phyloP scores from a whole-genome alignment of 2,797 vertebrate species.

The Tinamus major region DNA sequence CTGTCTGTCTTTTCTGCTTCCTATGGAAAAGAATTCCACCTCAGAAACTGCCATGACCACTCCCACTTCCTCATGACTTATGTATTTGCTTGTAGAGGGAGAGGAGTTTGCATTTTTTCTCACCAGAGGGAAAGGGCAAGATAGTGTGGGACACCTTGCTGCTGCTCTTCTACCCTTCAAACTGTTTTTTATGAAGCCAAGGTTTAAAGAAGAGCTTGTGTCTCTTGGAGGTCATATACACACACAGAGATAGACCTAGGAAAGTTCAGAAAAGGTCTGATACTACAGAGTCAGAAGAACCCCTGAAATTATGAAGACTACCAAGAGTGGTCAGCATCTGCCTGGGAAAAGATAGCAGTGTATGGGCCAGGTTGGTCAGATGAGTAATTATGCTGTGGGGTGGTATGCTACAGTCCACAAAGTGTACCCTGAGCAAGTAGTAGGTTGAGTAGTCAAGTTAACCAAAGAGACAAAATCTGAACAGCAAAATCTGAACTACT shows the following conservation, averaged over 20 bases:
- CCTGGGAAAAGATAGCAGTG: not conserved
- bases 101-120: not conserved
- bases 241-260: rapidly evolving
- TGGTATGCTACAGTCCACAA: not conserved
- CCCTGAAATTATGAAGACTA: not conserved
- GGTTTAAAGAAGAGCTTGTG: rapidly evolving
- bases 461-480: not conserved
- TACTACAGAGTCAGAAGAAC: not conserved
- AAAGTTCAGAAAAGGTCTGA: not conserved
- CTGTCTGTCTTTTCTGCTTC: not conserved
- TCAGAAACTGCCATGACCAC: rapidly evolving
- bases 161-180: not conserved
- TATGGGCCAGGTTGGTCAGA: not conserved
- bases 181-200: not conserved
- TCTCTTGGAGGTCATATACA: rapidly evolving
- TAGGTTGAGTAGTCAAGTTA: not conserved
- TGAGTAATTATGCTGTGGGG: not conserved
- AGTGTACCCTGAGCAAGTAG: not conserved
- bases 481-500: not conserved
- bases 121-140: not conserved
- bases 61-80: not conserved
- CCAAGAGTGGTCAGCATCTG: not conserved
- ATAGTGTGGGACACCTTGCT: not conserved
- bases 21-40: not conserved
- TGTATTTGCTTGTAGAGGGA: not conserved